Base-by-base conservation (phyloP, 1,140 invertebrate species). In the Dendrolimus punctatus region DNA sequence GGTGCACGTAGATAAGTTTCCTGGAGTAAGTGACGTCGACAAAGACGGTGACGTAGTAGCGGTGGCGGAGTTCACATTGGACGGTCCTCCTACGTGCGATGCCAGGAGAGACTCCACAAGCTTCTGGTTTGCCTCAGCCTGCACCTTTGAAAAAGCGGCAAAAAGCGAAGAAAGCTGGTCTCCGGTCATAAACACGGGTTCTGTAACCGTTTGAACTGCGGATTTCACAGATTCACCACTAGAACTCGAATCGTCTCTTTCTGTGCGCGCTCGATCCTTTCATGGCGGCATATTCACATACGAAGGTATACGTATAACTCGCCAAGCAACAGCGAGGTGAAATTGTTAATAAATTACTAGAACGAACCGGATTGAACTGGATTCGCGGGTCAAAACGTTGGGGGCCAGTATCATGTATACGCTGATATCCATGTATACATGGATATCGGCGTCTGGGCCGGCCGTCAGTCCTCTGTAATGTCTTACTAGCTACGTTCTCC, bases 401-500 rank as follows among this genome's bases (percentile, higher is more conserved):
- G n/a, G n/a, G n/a, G n/a, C n/a, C n/a, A n/a, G n/a, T n/a, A n/a
- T n/a, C n/a, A n/a, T n/a, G n/a, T n/a, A n/a, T n/a, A n/a, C n/a
- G n/a, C n/a, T n/a, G n/a, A n/a, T n/a, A n/a, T n/a, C n/a, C n/a
- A n/a, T n/a, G n/a, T n/a, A n/a, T n/a, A n/a, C n/a, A n/a, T n/a
- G n/a, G n/a, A n/a, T n/a, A n/a, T n/a, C n/a, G n/a, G n/a, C n/a
- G n/a, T n/a, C n/a, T n/a, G n/a, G n/a, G n/a, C n/a, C n/a, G n/a
- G n/a, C n/a, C n/a, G n/a, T n/a, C n/a, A n/a, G n/a, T n/a, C n/a
- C n/a, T n/a, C n/a, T n/a, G n/a, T n/a, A n/a, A n/a, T n/a, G n/a
- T n/a, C n/a, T n/a, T n/a, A n/a, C n/a, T n/a, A 55, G 48, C 47
- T 84, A 9, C 41, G 62, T 8, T 57, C 64, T 5, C 62, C 66